These are phyloP conservation scores for Sycobia sp. DNA, from an alignment of 1,140 invertebrate genomes.

Conservation along the genomic window DNA sequence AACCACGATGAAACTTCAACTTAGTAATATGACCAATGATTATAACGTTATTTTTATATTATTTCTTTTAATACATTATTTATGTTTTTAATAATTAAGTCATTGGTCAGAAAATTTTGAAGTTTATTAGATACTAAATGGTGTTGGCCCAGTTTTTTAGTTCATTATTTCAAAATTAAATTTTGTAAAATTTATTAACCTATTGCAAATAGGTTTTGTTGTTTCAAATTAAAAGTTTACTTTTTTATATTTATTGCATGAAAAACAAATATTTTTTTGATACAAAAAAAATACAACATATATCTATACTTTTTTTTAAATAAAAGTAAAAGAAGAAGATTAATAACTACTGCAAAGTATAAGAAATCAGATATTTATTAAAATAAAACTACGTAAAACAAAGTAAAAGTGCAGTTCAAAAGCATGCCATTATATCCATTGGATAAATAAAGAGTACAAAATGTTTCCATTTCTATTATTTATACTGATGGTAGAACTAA, in stretches of 20 bases:
- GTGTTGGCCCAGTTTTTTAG: constrained; percentile 50
- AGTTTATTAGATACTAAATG: constrained; percentile 41
- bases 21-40: constrained; percentile 6
- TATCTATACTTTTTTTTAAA: constrained; percentile 1
- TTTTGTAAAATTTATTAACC: constrained; percentile 46
- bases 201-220: constrained; percentile 52
- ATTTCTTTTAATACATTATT: constrained; percentile 1
- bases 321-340: background rate
- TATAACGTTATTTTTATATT: constrained; percentile 14
- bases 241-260: constrained; percentile 38
- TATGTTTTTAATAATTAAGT: constrained; percentile 7
- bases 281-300: background rate
- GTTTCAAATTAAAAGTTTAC: constrained; percentile 48
- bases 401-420: too few relatives aligned
- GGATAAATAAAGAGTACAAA: constrained; percentile 47
- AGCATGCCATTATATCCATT: background rate
- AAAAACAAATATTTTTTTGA: background rate
- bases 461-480: constrained; percentile 32
- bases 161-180: constrained; percentile 38
- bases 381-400: background rate
- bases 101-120: constrained; percentile 22
- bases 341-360: background rate
- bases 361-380: background rate
- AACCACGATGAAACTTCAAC: constrained; percentile 33
- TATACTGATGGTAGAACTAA: background rate